Evolutionary conservation across 2,113 vertebrate genomes (phyloP).

Genomic region (Ochotona curzoniae): DNA sequence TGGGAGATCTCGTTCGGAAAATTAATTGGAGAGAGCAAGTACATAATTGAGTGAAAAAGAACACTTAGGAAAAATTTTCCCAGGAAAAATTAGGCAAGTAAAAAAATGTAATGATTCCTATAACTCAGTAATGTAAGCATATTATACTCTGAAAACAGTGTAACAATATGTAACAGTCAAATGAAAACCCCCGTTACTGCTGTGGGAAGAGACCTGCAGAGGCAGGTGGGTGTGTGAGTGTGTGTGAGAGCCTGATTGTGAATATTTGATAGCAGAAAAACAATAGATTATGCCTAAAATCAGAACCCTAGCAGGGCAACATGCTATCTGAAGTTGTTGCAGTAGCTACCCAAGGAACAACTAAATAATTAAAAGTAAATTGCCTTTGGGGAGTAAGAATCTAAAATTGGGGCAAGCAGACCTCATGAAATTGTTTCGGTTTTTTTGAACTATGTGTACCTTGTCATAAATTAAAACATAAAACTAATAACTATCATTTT

Average conservation of each 20-base stretch:
- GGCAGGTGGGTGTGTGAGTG: too few species aligned
- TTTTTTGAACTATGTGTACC: neutral
- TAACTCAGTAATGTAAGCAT: neutral
- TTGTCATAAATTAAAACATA: constrained; percentile 16
- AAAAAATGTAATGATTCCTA: neutral
- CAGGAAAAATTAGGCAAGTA: neutral
- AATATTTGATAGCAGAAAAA: neutral
- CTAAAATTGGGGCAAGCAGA: neutral
- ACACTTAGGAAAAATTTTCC: constrained; percentile 5
- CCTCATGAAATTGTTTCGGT: neutral
- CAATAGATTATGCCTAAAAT: constrained; percentile 23
- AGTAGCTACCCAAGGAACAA: constrained; percentile 34
- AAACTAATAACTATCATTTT: neutral
- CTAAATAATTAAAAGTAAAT: constrained; percentile 19
- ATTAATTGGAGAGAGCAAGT: neutral
- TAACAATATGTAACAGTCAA: neutral
- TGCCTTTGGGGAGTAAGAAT: neutral
- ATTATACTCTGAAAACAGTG: neutral
- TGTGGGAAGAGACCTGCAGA: neutral
- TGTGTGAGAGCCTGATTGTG: neutral
- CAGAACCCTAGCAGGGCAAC: neutral
- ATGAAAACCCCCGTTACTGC: neutral
- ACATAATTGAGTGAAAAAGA: neutral
- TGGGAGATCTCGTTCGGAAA: neutral
- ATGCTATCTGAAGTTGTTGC: constrained; percentile 44